Evolutionary conservation across 2,888 invertebrate genomes (phyloP).

Genomic region (Netelia inedita): DNA sequence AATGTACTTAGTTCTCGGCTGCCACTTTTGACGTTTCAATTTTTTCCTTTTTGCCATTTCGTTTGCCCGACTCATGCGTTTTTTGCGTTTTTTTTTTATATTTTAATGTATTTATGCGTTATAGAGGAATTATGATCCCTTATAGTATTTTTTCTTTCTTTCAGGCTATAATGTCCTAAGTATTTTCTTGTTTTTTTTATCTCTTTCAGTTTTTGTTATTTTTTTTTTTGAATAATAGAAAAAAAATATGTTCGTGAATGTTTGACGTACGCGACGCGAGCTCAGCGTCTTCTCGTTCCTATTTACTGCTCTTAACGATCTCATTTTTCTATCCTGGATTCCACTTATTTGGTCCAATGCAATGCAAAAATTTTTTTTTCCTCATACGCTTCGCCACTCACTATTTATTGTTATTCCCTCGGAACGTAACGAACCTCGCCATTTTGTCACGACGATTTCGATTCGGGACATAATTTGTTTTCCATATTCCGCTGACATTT

Average conservation of each 20-base stretch:
- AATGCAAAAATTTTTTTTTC: constrained; percentile 64
- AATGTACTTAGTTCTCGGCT: constrained; percentile 53
- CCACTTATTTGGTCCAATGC: constrained; percentile 72
- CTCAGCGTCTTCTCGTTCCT: constrained; percentile 46
- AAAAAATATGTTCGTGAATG: constrained; percentile 54
- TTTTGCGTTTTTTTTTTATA: constrained; percentile 4
- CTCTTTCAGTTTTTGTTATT: constrained; percentile 27
- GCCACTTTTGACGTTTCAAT: constrained; percentile 55
- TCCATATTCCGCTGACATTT: constrained; percentile 31
- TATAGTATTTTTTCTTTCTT: constrained; percentile 36
- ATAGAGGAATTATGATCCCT: constrained; percentile 53
- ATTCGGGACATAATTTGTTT: constrained; percentile 56
- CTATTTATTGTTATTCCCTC: constrained; percentile 74
- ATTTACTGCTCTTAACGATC: not conserved
- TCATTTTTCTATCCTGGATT: constrained; percentile 11
- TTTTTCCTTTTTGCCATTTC: constrained; percentile 49
- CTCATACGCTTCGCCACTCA: constrained; percentile 31
- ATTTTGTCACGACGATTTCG: constrained; percentile 76
- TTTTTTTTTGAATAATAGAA: constrained; percentile 30
- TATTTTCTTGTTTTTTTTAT: constrained; percentile 48
- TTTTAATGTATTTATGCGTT: constrained; percentile 47
- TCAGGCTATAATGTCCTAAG: constrained; percentile 57
- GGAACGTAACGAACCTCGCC: constrained; percentile 79
- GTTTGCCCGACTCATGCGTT: constrained; percentile 1
- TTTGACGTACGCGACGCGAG: constrained; percentile 61